Evolutionary conservation across 2,888 invertebrate genomes (phyloP), one percentile per base, ranked within the genome.

Genomic region (Dendrolimus houi): DNA sequence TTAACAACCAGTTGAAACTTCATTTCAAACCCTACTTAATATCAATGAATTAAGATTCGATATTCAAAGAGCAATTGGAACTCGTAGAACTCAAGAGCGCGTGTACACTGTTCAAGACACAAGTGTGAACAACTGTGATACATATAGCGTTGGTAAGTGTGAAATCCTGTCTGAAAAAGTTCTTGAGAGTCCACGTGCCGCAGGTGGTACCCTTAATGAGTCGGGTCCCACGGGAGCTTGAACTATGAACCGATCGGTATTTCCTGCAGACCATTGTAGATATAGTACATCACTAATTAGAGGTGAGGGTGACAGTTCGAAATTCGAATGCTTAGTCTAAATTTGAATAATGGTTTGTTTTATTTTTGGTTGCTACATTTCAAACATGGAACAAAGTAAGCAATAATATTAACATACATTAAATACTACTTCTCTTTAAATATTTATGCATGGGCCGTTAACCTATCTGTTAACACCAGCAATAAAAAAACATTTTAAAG

Each of bases 191-290:
- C 81, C 84, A 83, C 83, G 84, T 80, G 83, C 81, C 71, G 72
- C 83, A 81, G 80, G 79, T 68, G 67, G 57, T 47, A 29, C 40
- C 74, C 71, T 64, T 81, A 78, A 66, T 64, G 67, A 68, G 57
- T 60, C 62, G 67, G 79, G 75, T 85, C 86, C 77, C 87, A 82
- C 84, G 87, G 80, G 86, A 83, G 9, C 77, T 65, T 76, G 77
- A 77, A 76, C 79, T 67, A 60, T 76, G 77, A 75, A 76, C 79
- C 75, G 73, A 71, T 59, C 71, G 71, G 75, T 67, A 83, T 79
- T 85, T 86, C 80, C 81, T 76, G 66, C 66, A 66, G 64, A 62
- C 62, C 62, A 65, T 64, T 58, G 60, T 47, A 9, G 29, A 29
- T 29, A 29, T 29, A 10, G 47, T 66, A 60, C 56, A 55, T 47